Evolutionary conservation across 2,888 invertebrate species (phyloP).

Genomic region (Graphium colonna): DNA sequence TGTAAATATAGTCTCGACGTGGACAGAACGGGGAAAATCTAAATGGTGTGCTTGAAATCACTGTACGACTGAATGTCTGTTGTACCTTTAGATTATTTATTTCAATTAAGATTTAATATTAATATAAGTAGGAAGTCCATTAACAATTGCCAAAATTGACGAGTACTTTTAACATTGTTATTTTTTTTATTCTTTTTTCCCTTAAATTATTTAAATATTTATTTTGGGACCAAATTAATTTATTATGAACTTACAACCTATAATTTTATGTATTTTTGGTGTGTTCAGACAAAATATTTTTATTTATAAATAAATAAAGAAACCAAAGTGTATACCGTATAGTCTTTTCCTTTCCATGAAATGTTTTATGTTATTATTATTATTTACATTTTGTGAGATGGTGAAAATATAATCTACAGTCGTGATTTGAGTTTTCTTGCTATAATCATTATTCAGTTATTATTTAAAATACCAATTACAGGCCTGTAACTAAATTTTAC

Average conservation of each 20-base stretch:
- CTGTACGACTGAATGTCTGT: constrained; percentile 60
- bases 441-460: not conserved
- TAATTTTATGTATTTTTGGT: constrained; percentile 68
- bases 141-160: constrained; percentile 77
- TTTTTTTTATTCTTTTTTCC: constrained; percentile 64
- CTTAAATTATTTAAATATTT: constrained; percentile 74
- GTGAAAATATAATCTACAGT: constrained; percentile 63
- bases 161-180: constrained; percentile 72
- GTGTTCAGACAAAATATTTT: constrained; percentile 72
- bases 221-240: constrained; percentile 80
- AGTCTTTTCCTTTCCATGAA: constrained; percentile 60
- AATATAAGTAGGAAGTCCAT: constrained; percentile 69
- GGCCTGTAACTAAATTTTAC: no score
- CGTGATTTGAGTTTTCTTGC: constrained; percentile 42
- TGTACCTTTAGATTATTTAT: constrained; percentile 69
- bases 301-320: constrained; percentile 78
- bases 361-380: constrained; percentile 52
- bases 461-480: no score
- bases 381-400: constrained; percentile 59
- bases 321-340: constrained; percentile 76
- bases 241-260: constrained; percentile 68
- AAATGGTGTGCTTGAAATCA: constrained; percentile 46
- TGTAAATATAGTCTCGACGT: constrained; percentile 62
- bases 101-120: constrained; percentile 67
- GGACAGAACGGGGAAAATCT: constrained; percentile 43